A percentile compares a stretch with the other conserved stretches of the same genome.
Evolutionary conservation across 2,888 invertebrate species (phyloP).

Genomic region (Caenorhabditis sp.): DNA sequence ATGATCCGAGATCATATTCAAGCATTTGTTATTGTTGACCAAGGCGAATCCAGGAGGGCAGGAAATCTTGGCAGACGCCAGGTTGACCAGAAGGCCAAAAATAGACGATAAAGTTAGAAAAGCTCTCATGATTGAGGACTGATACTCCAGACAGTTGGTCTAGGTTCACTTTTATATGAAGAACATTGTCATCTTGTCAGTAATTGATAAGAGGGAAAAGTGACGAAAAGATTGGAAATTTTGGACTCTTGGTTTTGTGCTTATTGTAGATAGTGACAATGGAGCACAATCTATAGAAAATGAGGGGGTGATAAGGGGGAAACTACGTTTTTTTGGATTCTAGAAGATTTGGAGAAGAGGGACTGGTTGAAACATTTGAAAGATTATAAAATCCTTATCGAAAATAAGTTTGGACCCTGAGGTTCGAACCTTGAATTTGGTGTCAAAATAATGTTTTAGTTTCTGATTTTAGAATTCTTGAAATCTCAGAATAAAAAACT

Average conservation of each 20-base stretch:
- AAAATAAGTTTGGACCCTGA: too few relatives aligned
- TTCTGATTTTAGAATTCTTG: too few relatives aligned
- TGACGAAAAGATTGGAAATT: neutral
- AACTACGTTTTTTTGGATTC: neutral
- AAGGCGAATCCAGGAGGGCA: neutral
- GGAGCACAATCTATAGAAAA: constrained; percentile 1
- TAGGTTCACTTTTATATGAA: too few relatives aligned
- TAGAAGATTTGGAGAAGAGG: too few relatives aligned
- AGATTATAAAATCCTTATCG: too few relatives aligned
- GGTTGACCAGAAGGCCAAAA: neutral
- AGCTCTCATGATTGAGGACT: too few relatives aligned
- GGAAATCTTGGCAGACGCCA: neutral
- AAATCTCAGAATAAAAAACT: too few relatives aligned
- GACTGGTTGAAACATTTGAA: too few relatives aligned
- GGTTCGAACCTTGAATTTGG: too few relatives aligned
- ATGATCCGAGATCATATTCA: constrained; percentile 4
- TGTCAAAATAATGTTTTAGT: too few relatives aligned
- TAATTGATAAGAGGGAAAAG: neutral
- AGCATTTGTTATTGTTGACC: constrained; percentile 8
- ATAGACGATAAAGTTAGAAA: neutral
- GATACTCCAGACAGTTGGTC: too few relatives aligned
- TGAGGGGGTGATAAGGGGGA: neutral
- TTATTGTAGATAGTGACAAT: neutral
- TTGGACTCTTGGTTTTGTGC: neutral
- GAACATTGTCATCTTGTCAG: too few relatives aligned